Evolutionary conservation across 2,888 invertebrate genomes (phyloP).

Genomic region (Aspidiotus rigidus): DNA sequence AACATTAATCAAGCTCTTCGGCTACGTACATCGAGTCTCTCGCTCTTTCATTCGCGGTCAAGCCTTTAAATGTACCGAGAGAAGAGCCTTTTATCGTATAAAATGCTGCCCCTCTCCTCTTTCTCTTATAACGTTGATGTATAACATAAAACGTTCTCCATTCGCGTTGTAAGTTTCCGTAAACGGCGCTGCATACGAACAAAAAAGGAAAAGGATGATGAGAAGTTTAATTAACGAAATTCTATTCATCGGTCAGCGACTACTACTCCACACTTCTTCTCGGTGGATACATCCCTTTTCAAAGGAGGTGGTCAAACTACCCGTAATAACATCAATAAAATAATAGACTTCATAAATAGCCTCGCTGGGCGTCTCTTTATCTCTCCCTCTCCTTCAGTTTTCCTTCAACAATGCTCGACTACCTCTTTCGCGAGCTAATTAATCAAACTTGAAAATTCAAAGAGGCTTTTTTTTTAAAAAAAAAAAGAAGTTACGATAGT

Average conservation of each 20-base stretch:
- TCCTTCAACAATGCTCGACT: constrained; percentile 23
- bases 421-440: constrained; percentile 14
- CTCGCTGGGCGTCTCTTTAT: constrained; percentile 10
- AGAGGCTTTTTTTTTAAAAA: constrained; percentile 17
- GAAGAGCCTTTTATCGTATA: too few species aligned
- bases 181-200: not conserved
- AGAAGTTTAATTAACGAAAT: constrained; percentile 25
- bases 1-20: too few species aligned
- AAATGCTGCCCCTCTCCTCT: too few species aligned
- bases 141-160: not conserved
- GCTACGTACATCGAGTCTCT: too few species aligned
- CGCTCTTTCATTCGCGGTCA: too few species aligned
- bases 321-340: constrained; percentile 33
- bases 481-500: too few species aligned
- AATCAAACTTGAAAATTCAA: constrained; percentile 26
- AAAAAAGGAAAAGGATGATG: constrained; percentile 12
- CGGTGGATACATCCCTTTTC: constrained; percentile 22
- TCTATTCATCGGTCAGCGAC: constrained; percentile 23
- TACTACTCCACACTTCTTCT: constrained; percentile 23
- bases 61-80: too few species aligned
- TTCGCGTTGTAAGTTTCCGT: not conserved
- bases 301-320: constrained; percentile 33
- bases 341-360: constrained; percentile 30
- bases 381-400: not conserved
- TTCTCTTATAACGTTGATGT: too few species aligned